Base-by-base conservation (phyloP, 1,140 invertebrate species). In the Protaetia brevitarsis region DNA sequence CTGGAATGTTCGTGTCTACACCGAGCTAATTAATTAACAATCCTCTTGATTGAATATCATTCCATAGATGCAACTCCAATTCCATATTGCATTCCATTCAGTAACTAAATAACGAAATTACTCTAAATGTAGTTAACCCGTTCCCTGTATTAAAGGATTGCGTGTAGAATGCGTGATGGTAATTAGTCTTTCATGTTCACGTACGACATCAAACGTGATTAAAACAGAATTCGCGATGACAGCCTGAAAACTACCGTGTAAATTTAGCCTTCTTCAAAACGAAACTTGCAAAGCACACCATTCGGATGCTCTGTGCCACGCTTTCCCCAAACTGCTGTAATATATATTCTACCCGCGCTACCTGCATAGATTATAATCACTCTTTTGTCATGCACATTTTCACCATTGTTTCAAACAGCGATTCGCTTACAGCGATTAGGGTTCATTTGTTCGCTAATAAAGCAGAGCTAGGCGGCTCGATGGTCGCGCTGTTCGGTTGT, bases 341-440 rank as follows among this genome's bases (percentile, higher is more conserved):
- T 45, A 7, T 10, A 45, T 45, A 21, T 45, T n/a, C n/a, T n/a
- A n/a, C n/a, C n/a, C n/a, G 23, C 16, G 41, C 41, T 13, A 13
- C 23, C 13, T 45, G n/a, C n/a, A n/a, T n/a, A 45, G 41, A 45
- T 45, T 19, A 45, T 45, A 45, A 45, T 45, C 41, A 10, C 41
- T 45, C 41, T 45, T 45, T 45, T 45, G 41, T 45, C 41, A 45
- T 45, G 41, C n/a, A 45, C 41, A 45, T 45, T 45, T 45, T 45
- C 41, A 45, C 41, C 41, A 45, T 45, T 45, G 41, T 45, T 45
- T 19, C 41, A 45, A 21, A 6, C 10, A 45, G 41, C 41, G 41
- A 45, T 45, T 19, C 16, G 41, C 41, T 45, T 19, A 6, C 23
- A 13, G 41, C 41, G 41, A 45, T 45, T 45, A 45, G 41, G 41